Conservation (phyloP, 2,888 invertebrate species). For the Geophilus truncorum region DNA sequence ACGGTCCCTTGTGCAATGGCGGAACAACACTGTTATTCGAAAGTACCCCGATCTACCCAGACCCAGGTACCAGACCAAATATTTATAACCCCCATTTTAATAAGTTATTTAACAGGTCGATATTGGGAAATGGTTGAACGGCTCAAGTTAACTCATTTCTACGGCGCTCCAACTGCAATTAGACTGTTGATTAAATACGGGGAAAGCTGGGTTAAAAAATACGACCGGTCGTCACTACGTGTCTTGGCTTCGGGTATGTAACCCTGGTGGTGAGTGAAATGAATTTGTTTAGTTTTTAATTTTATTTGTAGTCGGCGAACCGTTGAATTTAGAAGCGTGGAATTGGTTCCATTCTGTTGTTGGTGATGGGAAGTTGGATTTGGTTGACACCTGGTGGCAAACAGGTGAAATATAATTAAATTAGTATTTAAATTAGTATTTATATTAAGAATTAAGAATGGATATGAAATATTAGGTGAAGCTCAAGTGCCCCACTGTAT, state of each 20-base stretch:
- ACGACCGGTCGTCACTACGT: conserved; percentile 50
- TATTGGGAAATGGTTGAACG: conserved; percentile 54
- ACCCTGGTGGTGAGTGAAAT: too few species aligned
- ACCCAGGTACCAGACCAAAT: conserved; percentile 53
- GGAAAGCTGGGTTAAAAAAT: conserved; percentile 48
- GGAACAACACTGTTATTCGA: conserved; percentile 53
- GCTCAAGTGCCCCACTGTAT: too few species aligned
- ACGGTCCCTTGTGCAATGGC: conserved; percentile 54
- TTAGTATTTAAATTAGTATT: too few species aligned
- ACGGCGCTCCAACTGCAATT: conserved; percentile 54
- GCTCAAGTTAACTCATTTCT: conserved; percentile 52
- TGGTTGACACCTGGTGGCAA: conserved; percentile 56
- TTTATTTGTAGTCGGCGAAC: conserved; percentile 55
- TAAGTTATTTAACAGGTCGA: conserved; percentile 45
- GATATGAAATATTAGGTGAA: too few species aligned
- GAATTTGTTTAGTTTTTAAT: too few species aligned
- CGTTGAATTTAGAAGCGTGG: conserved; percentile 54
- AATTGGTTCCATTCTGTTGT: conserved; percentile 59
- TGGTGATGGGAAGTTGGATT: conserved; percentile 66
- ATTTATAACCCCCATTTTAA: too few species aligned
- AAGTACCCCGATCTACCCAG: conserved; percentile 52
- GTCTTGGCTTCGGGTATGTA: conserved; percentile 48
- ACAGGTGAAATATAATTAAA: conserved; percentile 44
- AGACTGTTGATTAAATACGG: conserved; percentile 51
- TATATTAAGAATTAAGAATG: too few species aligned